Evolutionary conservation across 2,797 vertebrate genomes (phyloP), one percentile per base, ranked within the genome.

Genomic region (Pipistrellus pipistrellus): DNA sequence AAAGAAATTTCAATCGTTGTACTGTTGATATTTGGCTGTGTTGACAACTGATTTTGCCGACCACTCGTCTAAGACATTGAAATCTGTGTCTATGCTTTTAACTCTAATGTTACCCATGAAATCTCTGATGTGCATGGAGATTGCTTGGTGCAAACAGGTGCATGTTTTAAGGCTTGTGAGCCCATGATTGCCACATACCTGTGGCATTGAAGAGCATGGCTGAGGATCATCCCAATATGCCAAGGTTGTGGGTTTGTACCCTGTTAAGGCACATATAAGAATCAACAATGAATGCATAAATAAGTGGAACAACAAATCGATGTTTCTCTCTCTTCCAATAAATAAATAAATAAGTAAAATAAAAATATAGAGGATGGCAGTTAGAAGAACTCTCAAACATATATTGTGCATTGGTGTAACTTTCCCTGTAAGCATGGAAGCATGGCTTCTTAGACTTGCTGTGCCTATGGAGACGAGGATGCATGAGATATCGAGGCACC

Each of bases 401-500:
- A 1, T 6, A 3, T 17, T 3, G 8, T 23, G 21, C 35, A 1
- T 51, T 41, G 12, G 14, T n/a, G 8, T 55, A 6, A 25, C 46
- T 78, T 81, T 90, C 15, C 0, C 4, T 2, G 8, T 64, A 20
- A 68, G 51, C 44, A 2, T 2, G 10, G 53, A 20, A 68, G 51
- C 44, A 2, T 2, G 10, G 53, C 59, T 66, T 64, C 69, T n/a
- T 72, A 17, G 46, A 44, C 44, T 66, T 44, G 55, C 25, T 73
- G 4, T 6, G 4, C 21, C 6, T n/a, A 14, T 6, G 3, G 64
- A 7, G 23, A 62, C 0, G 21, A 57, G 35, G 15, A 18, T 17
- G 0, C 0, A 0, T 10, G 23, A 30, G 9, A 12, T 1, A 11
- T n/a, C 46, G 18, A 35, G n/a, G 8, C 18, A 2, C 57, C 14